phyloP scores from a whole-genome alignment of 1,140 invertebrate species.

The Chionoecetes opilio region DNA sequence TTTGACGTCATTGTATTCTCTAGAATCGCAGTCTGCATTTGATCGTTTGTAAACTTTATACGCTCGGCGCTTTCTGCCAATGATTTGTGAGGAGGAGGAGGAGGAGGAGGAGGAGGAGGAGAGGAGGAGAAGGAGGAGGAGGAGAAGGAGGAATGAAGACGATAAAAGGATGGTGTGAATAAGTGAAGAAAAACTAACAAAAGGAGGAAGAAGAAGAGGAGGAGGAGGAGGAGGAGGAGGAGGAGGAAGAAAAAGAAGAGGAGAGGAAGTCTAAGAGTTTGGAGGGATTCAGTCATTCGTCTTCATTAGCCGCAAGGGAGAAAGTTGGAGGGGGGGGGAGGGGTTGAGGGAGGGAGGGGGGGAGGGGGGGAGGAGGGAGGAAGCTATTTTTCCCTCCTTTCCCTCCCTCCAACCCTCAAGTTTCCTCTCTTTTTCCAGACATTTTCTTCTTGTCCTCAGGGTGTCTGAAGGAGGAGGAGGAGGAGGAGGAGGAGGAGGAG shows the following conservation, averaged over 20 bases:
- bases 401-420: neutral
- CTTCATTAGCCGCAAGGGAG: constrained; percentile 39
- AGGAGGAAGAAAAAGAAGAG: neutral
- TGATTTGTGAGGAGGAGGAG: neutral
- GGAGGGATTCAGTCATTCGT: constrained; percentile 36
- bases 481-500: neutral
- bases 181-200: neutral
- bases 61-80: too few species aligned
- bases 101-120: neutral
- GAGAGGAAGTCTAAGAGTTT: neutral
- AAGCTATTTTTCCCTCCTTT: neutral
- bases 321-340: neutral
- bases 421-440: neutral
- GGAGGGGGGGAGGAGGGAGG: neutral
- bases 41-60: too few species aligned
- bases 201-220: neutral
- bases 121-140: neutral
- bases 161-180: neutral
- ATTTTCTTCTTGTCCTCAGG: neutral
- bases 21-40: too few species aligned
- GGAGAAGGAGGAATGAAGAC: neutral
- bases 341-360: neutral
- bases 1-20: too few species aligned
- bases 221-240: constrained; percentile 2
- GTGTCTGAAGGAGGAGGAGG: neutral